Percentiles rank a stretch among this genome's conserved stretches.
These are phyloP conservation scores for Periophthalmus modestus DNA, from an alignment of 2,113 vertebrate genomes.

Conservation along the genomic window DNA sequence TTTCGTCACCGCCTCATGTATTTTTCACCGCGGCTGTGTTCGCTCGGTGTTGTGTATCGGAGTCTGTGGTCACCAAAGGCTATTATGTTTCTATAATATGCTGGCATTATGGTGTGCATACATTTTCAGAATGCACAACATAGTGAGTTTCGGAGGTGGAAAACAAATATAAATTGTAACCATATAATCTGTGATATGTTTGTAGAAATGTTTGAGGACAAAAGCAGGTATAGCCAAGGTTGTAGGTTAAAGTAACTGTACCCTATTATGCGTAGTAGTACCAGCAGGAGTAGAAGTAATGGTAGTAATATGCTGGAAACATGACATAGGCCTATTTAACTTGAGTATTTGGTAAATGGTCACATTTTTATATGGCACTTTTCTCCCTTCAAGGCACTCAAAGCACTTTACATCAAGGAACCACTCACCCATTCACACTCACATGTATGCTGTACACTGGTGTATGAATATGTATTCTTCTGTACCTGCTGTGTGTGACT, in stretches of 20 bases:
- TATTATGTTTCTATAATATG: constrained; percentile 32
- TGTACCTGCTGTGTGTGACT: not conserved
- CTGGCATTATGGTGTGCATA: constrained; percentile 10
- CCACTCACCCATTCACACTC: no score
- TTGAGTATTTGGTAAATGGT: no score
- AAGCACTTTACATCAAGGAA: no score
- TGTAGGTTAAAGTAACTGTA: not conserved
- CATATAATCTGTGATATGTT: not conserved
- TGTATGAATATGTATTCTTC: no score
- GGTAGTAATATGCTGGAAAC: not conserved
- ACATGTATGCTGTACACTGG: no score
- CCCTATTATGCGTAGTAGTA: not conserved
- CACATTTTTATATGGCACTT: no score
- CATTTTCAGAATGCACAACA: not conserved
- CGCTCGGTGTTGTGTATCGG: constrained; percentile 44
- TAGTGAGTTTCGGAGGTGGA: not conserved
- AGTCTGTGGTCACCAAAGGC: constrained; percentile 10
- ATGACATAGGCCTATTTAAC: no score
- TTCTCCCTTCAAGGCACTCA: no score
- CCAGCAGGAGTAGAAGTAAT: not conserved
- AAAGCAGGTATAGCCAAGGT: not conserved
- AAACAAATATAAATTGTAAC: not conserved
- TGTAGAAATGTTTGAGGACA: not conserved
- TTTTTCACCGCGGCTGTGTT: constrained; percentile 49
- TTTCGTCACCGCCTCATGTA: constrained; percentile 44